These are phyloP conservation scores for Sturnus vulgaris DNA, from an alignment of 2,113 vertebrate genomes.

Conservation along the genomic window DNA sequence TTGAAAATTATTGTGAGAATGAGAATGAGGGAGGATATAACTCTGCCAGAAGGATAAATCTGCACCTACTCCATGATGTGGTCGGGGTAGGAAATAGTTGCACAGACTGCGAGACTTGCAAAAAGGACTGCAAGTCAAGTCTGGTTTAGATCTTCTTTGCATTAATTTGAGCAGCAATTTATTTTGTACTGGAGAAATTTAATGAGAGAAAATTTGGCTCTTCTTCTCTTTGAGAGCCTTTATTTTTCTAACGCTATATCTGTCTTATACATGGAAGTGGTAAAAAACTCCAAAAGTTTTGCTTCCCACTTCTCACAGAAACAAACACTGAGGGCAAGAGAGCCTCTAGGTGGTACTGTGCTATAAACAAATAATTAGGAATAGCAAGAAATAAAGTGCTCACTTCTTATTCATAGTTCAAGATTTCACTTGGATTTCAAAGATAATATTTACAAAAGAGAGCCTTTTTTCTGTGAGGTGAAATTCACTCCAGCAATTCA, in stretches of 20 bases:
- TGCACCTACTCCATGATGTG: not conserved
- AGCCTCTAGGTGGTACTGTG: constrained; percentile 50
- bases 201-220: not conserved
- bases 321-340: not conserved
- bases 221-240: not conserved
- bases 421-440: not conserved
- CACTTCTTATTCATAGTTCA: not conserved
- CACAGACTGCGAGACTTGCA: not conserved
- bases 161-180: not conserved
- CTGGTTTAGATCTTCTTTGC: not conserved
- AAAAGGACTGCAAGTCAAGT: not conserved
- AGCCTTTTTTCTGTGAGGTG: not conserved
- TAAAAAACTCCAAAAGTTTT: not conserved
- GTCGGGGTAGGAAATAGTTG: not conserved
- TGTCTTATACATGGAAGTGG: not conserved
- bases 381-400: not conserved
- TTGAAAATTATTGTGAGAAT: not conserved
- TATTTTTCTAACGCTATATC: not conserved
- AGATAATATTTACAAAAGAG: not conserved
- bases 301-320: not conserved
- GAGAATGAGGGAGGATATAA: not conserved
- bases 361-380: constrained; percentile 14
- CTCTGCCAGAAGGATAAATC: not conserved
- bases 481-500: not conserved
- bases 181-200: not conserved